phyloP scores from a whole-genome alignment of 2,888 invertebrate species.

The Odontothrips loti region DNA sequence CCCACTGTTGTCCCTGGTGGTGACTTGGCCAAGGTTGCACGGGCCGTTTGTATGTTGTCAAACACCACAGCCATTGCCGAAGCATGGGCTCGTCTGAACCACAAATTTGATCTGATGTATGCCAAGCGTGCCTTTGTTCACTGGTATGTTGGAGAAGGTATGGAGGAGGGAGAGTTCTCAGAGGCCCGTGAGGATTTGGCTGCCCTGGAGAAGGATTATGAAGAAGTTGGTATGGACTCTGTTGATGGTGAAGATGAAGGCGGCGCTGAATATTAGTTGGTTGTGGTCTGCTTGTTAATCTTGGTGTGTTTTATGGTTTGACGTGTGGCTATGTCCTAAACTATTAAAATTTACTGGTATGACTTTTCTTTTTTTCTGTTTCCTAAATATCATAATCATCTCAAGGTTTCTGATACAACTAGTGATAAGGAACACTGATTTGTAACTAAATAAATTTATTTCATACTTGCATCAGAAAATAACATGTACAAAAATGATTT shows the following conservation, averaged over 20 bases:
- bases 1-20: conserved; percentile 59
- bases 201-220: conserved; percentile 46
- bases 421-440: background rate
- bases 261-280: conserved; percentile 47
- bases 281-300: background rate
- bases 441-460: too few relatives aligned
- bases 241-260: conserved; percentile 74
- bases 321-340: background rate
- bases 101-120: conserved; percentile 59
- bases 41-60: conserved; percentile 68
- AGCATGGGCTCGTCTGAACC: conserved; percentile 57
- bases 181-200: conserved; percentile 48
- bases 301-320: background rate
- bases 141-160: conserved; percentile 61
- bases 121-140: conserved; percentile 58
- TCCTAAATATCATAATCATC: background rate
- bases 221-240: conserved; percentile 32
- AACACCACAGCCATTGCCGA: conserved; percentile 65
- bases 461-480: background rate
- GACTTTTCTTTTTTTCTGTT: background rate
- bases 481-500: background rate
- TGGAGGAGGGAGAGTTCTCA: conserved; percentile 50
- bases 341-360: background rate
- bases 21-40: conserved; percentile 51
- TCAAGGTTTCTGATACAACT: background rate